Evolutionary conservation across 2,797 vertebrate genomes (phyloP).

Genomic region (Macropodus opercularis): DNA sequence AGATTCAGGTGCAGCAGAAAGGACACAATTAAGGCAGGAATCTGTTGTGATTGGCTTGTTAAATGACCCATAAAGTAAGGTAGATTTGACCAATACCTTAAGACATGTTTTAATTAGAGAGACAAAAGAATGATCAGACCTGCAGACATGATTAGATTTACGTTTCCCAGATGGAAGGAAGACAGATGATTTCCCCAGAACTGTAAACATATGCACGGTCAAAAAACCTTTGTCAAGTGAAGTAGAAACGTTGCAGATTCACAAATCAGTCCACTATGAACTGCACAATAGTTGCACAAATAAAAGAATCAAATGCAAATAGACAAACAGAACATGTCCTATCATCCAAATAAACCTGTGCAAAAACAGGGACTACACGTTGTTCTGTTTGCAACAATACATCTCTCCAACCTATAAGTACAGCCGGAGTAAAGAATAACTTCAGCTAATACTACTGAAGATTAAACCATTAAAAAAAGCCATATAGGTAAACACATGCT

Average conservation of each 20-base stretch:
- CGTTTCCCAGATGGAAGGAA: slow-evolving; percentile 11
- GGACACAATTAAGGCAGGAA: neutral
- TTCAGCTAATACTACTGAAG: neutral
- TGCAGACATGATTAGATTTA: neutral
- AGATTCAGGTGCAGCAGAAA: slow-evolving; percentile 24
- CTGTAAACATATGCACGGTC: slow-evolving; percentile 13
- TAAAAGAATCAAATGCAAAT: neutral
- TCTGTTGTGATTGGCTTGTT: slow-evolving; percentile 37
- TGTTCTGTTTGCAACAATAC: neutral
- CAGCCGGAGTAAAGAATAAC: neutral
- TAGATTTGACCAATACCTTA: neutral
- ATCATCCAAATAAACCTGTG: slow-evolving; percentile 3
- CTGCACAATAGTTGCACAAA: slow-evolving; percentile 6
- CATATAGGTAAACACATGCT: neutral
- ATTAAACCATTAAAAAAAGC: neutral
- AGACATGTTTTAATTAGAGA: slow-evolving; percentile 8
- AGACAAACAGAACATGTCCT: neutral
- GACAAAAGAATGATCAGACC: slow-evolving; percentile 4
- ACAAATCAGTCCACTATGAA: too few relatives aligned
- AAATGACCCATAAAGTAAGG: slow-evolving; percentile 18
- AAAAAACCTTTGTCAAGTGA: slow-evolving; percentile 11
- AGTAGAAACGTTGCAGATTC: too few relatives aligned
- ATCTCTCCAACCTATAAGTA: neutral
- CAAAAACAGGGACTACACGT: neutral
- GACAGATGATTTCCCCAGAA: slow-evolving; percentile 4